Evolutionary conservation across 2,113 vertebrate species (phyloP), one percentile per base, ranked within the genome.

Genomic region (Rafetus swinhoei): DNA sequence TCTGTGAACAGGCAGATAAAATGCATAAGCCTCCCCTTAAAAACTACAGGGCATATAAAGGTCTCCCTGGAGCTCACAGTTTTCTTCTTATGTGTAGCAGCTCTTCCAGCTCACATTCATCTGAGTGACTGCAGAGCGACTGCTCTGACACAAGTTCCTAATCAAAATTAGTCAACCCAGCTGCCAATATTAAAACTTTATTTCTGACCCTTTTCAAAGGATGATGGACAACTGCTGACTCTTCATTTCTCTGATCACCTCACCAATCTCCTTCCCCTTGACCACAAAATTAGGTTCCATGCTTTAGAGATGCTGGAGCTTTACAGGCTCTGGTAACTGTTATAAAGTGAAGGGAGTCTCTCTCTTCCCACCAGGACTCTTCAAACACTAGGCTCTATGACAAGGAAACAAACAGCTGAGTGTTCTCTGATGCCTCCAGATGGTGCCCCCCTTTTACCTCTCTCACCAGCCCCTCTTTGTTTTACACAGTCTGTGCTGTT

Each of bases 381-480:
- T 88, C 53, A 57, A 79, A 94, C 95, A 95, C 60, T 88, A 91
- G 90, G 55, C 60, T 85, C 89, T 86, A 92, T 55, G 5, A 8
- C 91, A 79, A 87, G 94, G 96, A 60, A 97, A 95, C 96, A 97
- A 97, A 95, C 95, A 97, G 97, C 88, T 54, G 89, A 98, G 95
- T 92, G 97, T 95, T 98, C 97, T 95, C 96, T 81, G 89, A 96
- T 97, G 97, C 97, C 96, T 98, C 97, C 92, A 97, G 97, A 97
- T 97, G 98, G 97, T 94, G 77, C 88, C 92, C 85, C 89, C 82
- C 32, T 89, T 85, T 86, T 95, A 85, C 95, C 22, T 72, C 89
- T 91, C 39, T 79, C 90, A 53, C 27, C 90, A 84, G 82, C 90
- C 95, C 94, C 93, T 94, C 72, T 90, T 92, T 94, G 96, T 96